These are phyloP conservation scores for Brachylomia viminalis DNA, from an alignment of 2,888 invertebrate species.

Conservation along the genomic window DNA sequence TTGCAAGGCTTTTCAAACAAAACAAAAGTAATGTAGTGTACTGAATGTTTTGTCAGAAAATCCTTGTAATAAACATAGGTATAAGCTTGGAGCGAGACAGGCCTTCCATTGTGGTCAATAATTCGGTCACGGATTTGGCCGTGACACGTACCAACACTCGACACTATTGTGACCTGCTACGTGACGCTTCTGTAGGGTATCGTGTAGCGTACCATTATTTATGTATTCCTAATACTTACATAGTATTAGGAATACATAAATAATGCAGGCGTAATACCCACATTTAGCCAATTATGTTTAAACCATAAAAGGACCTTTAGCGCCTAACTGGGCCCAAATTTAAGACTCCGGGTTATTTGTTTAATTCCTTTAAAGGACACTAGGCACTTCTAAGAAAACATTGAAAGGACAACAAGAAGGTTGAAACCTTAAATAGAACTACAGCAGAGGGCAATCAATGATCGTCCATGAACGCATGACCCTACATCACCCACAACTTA, in stretches of 20 bases:
- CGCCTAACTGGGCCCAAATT: too few species aligned
- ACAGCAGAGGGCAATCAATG: neutral
- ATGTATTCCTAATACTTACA: neutral
- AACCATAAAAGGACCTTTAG: too few species aligned
- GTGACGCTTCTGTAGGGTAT: conserved; percentile 53
- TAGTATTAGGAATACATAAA: too few species aligned
- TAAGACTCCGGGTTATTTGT: neutral
- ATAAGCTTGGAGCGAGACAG: conserved; percentile 14
- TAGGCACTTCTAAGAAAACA: neutral
- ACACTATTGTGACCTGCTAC: conserved; percentile 69
- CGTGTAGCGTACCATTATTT: conserved; percentile 3
- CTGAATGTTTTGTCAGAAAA: conserved; percentile 26
- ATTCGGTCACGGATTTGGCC: conserved; percentile 65
- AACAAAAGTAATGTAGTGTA: neutral
- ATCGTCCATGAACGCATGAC: neutral
- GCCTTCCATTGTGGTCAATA: conserved; percentile 57
- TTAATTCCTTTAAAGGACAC: neutral
- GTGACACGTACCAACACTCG: conserved; percentile 65
- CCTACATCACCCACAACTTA: neutral
- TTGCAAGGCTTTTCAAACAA: neutral
- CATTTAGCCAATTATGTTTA: too few species aligned
- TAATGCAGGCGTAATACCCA: too few species aligned
- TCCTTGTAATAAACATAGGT: conserved; percentile 37
- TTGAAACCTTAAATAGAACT: neutral
- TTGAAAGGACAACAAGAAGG: too few species aligned